A percentile compares a stretch with the other conserved stretches of the same genome.
Conservation (phyloP, 2,113 vertebrate genomes). For the Otis tarda region DNA sequence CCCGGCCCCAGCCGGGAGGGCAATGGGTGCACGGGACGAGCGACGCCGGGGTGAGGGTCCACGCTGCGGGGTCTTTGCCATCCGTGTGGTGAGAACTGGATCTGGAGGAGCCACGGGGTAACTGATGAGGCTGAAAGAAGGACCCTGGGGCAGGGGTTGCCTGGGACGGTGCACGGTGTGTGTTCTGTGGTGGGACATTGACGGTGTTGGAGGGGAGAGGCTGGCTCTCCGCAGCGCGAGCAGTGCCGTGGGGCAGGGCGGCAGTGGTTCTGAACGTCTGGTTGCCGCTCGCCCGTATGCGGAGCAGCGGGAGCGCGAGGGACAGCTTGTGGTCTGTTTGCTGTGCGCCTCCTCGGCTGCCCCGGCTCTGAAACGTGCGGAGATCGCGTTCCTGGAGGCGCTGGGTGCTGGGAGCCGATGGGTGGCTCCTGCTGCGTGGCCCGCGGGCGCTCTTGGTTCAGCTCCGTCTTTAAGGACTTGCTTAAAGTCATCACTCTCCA, state of each 20-base stretch:
- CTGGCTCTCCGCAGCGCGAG: background rate
- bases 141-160: background rate
- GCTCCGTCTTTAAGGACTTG: fast-evolving
- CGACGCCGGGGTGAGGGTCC: fast-evolving
- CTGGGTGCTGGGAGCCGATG: background rate
- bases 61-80: background rate
- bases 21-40: fast-evolving
- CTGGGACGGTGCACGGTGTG: background rate
- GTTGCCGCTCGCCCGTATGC: fast-evolving
- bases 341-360: background rate
- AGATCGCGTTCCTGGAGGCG: fast-evolving
- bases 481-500: background rate
- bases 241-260: fast-evolving
- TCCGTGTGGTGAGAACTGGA: fast-evolving
- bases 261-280: background rate
- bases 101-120: background rate
- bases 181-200: background rate
- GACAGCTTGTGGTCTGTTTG: background rate
- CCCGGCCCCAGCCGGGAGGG: background rate
- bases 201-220: background rate
- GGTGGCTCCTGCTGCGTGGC: too few species aligned
- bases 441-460: background rate
- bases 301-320: background rate
- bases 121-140: background rate
- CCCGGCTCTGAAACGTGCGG: background rate